Evolutionary conservation across 2,797 vertebrate genomes (phyloP).

Genomic region (Hoplostethus atlanticus): DNA sequence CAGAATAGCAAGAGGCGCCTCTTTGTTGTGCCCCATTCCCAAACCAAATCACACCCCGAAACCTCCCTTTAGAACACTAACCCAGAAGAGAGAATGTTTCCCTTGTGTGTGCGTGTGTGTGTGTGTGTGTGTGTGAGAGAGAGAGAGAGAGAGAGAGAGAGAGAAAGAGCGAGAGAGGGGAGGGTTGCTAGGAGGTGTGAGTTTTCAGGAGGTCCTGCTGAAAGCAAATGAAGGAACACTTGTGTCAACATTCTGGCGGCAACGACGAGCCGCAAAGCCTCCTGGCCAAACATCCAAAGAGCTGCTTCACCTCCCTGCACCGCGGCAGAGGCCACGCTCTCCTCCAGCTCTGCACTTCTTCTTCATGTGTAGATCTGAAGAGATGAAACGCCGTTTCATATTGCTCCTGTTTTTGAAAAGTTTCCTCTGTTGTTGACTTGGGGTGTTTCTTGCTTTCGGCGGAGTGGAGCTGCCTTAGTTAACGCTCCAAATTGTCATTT

Average conservation of each 20-base stretch:
- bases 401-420: constrained; percentile 10
- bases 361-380: constrained; percentile 38
- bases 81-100: constrained; percentile 71
- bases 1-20: constrained; percentile 77
- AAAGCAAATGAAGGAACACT: constrained; percentile 85
- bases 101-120: constrained; percentile 56
- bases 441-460: background rate
- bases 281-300: constrained; percentile 58
- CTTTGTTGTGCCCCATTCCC: constrained; percentile 75
- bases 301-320: constrained; percentile 50
- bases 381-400: constrained; percentile 19
- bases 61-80: constrained; percentile 54
- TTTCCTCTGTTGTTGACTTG: background rate
- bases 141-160: background rate
- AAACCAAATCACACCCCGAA: constrained; percentile 71
- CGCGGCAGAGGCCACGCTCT: constrained; percentile 22
- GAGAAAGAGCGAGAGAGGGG: constrained; percentile 5
- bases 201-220: constrained; percentile 78
- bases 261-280: constrained; percentile 69
- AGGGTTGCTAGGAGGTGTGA: constrained; percentile 77
- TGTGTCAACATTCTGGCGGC: constrained; percentile 80
- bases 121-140: constrained; percentile 24
- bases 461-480: background rate
- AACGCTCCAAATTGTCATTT: background rate
- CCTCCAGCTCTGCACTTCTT: constrained; percentile 16